Percentiles rank a stretch among this genome's conserved stretches.
phyloP scores from a whole-genome alignment of 2,113 vertebrate genomes.

The Gracilinanus agilis region DNA sequence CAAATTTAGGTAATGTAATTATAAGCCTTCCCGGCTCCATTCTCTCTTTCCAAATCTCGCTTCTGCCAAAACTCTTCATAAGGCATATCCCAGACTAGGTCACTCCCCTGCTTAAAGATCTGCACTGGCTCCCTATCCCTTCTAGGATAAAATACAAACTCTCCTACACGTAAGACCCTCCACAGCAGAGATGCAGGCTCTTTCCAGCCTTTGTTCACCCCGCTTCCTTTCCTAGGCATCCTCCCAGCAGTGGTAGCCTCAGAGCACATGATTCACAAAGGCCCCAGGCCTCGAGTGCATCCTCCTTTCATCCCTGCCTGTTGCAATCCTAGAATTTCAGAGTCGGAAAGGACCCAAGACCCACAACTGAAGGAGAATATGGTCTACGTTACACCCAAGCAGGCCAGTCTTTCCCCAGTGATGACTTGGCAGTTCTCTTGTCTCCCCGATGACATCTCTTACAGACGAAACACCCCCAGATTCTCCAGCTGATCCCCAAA shows the following conservation, averaged over 20 bases:
- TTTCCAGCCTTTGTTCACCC: not conserved
- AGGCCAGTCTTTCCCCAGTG: not conserved
- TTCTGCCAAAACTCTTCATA: not conserved
- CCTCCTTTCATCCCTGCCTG: no score
- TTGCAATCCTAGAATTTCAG: not conserved
- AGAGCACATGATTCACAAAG: no score
- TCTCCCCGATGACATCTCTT: not conserved
- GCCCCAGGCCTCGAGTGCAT: no score
- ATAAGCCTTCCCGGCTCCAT: not conserved
- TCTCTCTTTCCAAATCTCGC: not conserved
- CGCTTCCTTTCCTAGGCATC: not conserved
- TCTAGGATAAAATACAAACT: not conserved
- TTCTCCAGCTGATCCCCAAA: not conserved
- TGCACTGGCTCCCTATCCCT: not conserved
- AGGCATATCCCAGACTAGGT: not conserved
- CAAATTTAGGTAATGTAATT: not conserved
- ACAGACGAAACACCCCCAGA: not conserved
- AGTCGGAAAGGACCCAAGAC: not conserved
- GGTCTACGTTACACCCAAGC: not conserved
- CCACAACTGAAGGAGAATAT: not conserved
- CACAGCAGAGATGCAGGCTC: not conserved
- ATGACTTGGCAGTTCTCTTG: not conserved
- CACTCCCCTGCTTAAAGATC: not conserved
- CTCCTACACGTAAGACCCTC: not conserved
- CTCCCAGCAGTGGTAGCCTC: not conserved